A percentile compares a stretch with the other conserved stretches of the same genome.
Conservation (phyloP, 2,797 vertebrate species). For the Mustela erminea region DNA sequence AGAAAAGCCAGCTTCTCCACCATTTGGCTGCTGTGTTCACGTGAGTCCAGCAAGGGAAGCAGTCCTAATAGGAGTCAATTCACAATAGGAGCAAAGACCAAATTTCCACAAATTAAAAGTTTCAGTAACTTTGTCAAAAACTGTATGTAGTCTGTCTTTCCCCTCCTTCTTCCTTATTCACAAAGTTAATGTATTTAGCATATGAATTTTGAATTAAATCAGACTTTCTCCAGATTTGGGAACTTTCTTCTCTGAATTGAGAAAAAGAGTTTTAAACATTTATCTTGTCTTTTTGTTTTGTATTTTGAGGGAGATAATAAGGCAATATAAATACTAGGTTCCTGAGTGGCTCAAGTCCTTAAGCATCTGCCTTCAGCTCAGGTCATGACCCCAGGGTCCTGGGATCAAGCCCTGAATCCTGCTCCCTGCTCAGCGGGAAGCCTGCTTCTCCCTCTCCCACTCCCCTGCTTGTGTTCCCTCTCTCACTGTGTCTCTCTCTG, state of each 20-base stretch:
- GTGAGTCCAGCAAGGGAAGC: slow-evolving; percentile 8
- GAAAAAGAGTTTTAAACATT: not conserved
- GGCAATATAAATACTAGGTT: not conserved
- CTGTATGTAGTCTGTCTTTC: not conserved
- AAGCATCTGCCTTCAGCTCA: no score
- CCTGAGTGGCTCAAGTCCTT: no score
- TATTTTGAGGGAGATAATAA: not conserved
- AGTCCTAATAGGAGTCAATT: not conserved
- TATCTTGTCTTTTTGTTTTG: not conserved
- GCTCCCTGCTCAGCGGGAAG: no score
- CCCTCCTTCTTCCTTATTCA: not conserved
- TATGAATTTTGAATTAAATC: slow-evolving; percentile 41
- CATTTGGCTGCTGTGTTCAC: not conserved
- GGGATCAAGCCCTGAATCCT: no score
- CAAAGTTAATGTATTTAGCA: not conserved
- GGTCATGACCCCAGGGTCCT: no score
- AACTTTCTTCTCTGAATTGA: not conserved
- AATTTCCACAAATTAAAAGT: not conserved
- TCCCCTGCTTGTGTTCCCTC: no score
- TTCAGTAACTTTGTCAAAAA: not conserved
- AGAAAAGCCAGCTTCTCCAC: not conserved
- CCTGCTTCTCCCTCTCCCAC: no score
- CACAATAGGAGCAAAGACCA: not conserved
- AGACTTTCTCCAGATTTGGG: not conserved
- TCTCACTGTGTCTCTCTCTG: no score